Base-by-base conservation (phyloP, 1,140 invertebrate species). In the Eriosoma lanigerum region DNA sequence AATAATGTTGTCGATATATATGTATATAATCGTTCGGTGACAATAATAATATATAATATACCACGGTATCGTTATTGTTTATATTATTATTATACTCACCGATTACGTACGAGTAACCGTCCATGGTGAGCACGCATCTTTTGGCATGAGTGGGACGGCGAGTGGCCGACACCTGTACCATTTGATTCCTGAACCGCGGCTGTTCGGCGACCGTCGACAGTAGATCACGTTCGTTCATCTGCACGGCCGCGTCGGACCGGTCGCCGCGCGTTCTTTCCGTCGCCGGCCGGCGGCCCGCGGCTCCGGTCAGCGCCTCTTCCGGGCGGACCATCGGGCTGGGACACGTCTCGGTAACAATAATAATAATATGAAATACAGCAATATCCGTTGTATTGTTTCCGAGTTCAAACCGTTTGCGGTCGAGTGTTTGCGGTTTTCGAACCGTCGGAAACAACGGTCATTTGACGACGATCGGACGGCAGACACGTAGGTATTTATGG, bases 101-200 rank as follows among this genome's bases (percentile, higher is more conserved):
- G 88, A 93, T 93, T 83, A 93, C 91, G 85, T 93, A 93, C 81
- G 90, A 92, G 86, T 93, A 93, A 83, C 92, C 92, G 84, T 93
- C 92, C 72, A 93, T 87, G 32, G 91, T 93, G 68, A 93, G 88
- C 44, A 93, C 90, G 86, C 92, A 93, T 86, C 92, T 92, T 83
- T 90, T 88, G 13, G 66, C 46, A 6, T 68, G 24, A 13, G 32
- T 46, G 10, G 29, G 32, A 4, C 46, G 15, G 90, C 66, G 66
- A 6, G 66, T 12, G 2, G 10, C 8, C 13, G 66, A 38, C 21
- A 68, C 66, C 21, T 68, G 66, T 3, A 68, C 44, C 66, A 21
- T 68, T 10, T 68, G 38, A 8, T 68, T 38, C 9, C 44, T 17
- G 15, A 17, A 48, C 21, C 21, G n/a, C n/a, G 32, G 32, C 26